Conservation (phyloP, 2,113 vertebrate genomes). For the Oceanites oceanicus region DNA sequence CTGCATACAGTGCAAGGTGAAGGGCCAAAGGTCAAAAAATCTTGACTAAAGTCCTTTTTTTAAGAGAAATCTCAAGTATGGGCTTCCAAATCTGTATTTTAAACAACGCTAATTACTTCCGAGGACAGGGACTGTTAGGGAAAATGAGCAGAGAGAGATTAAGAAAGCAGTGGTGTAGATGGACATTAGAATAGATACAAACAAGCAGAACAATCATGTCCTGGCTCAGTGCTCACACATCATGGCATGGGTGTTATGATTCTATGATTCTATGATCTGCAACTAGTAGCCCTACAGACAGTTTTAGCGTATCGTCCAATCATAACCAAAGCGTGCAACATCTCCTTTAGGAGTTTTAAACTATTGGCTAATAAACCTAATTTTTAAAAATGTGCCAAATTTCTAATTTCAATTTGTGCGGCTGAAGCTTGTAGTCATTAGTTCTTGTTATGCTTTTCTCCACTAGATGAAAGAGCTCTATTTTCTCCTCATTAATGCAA, state of each 20-base stretch:
- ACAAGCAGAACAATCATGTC: not conserved
- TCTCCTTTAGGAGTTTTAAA: not conserved
- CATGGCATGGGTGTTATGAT: rapidly evolving
- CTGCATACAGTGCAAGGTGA: not conserved
- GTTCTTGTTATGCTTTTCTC: not conserved
- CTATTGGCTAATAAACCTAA: not conserved
- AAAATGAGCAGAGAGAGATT: not conserved
- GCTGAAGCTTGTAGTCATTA: not conserved
- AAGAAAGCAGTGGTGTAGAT: not conserved
- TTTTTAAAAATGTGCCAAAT: not conserved
- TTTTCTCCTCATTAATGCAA: not conserved
- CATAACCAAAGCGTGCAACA: not conserved
- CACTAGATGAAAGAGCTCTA: not conserved
- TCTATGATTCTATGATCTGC: not conserved
- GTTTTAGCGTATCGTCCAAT: not conserved
- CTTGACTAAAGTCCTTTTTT: not conserved
- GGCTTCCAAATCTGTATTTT: not conserved
- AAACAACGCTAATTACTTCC: not conserved
- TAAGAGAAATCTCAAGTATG: not conserved
- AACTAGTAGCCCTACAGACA: not conserved
- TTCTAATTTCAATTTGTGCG: not conserved
- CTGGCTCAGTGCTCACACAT: not conserved
- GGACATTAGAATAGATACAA: not conserved
- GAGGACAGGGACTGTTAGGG: not conserved
- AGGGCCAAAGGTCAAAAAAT: not conserved